Evolutionary conservation across 2,113 vertebrate species (phyloP), one percentile per base, ranked within the genome.

Genomic region (Labeo rohita): DNA sequence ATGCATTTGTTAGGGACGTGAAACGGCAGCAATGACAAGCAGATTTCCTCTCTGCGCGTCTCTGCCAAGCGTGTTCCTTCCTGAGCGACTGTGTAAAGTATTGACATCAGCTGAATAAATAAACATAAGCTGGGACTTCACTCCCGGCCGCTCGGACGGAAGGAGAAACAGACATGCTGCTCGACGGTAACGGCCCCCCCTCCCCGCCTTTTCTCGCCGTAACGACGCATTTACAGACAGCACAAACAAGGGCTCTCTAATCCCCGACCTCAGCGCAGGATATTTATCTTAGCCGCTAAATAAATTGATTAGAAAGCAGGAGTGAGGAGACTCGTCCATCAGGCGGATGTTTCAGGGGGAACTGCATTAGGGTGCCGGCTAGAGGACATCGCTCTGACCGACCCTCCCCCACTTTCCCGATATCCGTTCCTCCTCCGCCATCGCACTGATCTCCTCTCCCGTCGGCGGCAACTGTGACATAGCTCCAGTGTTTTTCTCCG

Each of bases 271-370:
- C 87, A 87, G 85, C 28, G 82, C 49, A 52, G 86, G 86, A 86
- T 89, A 85, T 89, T 90, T 88, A 90, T 88, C 88, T 89, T 89
- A 80, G 86, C 87, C 59, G 85, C 87, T 89, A 88, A 90, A 87
- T 90, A 89, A 86, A 89, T 89, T 89, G 89, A 90, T 89, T 89
- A 89, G 87, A 87, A 88, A 52, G 49, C 87, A 78, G 39, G 76
- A 87, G 88, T 85, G 88, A 88, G 87, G 86, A 89, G 80, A 81
- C 65, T 87, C 88, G 86, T 87, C 86, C 88, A 86, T 89, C 86
- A 89, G 74, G 78, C 74, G 28, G 45, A 79, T 83, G 50, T 68
- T 85, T 87, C 79, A 83, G 79, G 45, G 54, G 84, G 87, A 85
- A 87, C 79, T 82, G 76, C 89, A 87, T 89, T 89, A 89, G 76